phyloP scores from a whole-genome alignment of 2,113 vertebrate genomes.

The Speoplatyrhinus poulsoni region DNA sequence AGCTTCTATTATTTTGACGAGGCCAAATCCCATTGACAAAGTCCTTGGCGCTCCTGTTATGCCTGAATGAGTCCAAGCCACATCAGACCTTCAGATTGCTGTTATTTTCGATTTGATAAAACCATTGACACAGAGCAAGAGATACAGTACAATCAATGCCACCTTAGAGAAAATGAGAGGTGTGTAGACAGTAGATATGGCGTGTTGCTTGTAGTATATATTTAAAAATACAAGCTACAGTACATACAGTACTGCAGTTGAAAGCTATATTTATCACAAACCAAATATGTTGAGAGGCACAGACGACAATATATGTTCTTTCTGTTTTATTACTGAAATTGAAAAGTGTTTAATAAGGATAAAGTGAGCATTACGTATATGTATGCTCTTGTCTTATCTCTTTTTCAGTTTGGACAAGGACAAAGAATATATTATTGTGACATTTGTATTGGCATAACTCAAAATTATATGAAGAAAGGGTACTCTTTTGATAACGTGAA shows the following conservation, averaged over 20 bases:
- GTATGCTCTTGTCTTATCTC: too few species aligned
- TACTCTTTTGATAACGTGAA: too few species aligned
- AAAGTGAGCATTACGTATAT: too few species aligned
- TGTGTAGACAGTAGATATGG: not conserved
- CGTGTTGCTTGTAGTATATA: slow-evolving; percentile 7
- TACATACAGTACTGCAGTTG: not conserved
- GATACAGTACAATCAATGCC: slow-evolving; percentile 25
- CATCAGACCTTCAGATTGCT: slow-evolving; percentile 39
- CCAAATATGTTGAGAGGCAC: not conserved
- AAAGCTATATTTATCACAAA: slow-evolving; percentile 7
- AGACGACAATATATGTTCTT: too few species aligned
- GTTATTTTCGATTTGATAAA: slow-evolving; percentile 38
- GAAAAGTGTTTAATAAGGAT: too few species aligned
- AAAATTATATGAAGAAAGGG: too few species aligned
- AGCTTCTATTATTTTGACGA: slow-evolving; percentile 48
- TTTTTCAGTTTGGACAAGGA: too few species aligned
- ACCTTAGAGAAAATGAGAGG: slow-evolving; percentile 22
- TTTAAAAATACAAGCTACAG: not conserved
- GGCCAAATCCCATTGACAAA: slow-evolving; percentile 39
- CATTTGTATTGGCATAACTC: too few species aligned
- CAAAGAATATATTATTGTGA: too few species aligned
- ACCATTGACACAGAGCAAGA: slow-evolving; percentile 6
- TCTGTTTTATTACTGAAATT: too few species aligned
- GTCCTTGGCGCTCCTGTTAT: slow-evolving; percentile 31
- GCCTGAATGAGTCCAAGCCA: slow-evolving; percentile 36